Evolutionary conservation across 2,113 vertebrate species (phyloP).

Genomic region (Odobenus rosmarus): DNA sequence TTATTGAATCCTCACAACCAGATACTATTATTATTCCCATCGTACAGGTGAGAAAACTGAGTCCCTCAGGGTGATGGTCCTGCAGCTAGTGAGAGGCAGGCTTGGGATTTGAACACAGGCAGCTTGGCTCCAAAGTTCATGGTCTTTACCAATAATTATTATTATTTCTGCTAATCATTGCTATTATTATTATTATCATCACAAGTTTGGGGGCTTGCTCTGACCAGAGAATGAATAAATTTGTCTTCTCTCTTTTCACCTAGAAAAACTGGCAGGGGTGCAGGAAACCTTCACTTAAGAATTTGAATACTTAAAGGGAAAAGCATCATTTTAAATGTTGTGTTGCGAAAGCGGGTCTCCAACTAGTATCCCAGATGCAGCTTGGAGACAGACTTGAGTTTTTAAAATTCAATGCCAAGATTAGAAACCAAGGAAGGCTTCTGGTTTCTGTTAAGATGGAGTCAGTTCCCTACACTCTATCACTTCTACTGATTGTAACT

Average conservation of each 20-base stretch:
- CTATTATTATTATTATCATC: not conserved
- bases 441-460: not conserved
- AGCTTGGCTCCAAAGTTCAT: not conserved
- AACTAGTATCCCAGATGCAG: not conserved
- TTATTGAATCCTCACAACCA: not conserved
- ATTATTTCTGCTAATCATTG: not conserved
- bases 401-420: not conserved
- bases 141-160: not conserved
- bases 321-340: not conserved
- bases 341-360: not conserved
- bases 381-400: not conserved
- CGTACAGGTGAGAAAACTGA: not conserved
- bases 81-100: not conserved
- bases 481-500: not conserved
- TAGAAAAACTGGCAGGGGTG: not conserved
- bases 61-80: not conserved
- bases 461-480: no score
- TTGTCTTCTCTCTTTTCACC: conserved; percentile 4
- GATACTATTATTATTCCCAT: not conserved
- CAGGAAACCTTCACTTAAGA: not conserved
- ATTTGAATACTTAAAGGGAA: conserved; percentile 27
- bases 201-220: not conserved
- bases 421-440: not conserved
- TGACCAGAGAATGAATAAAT: not conserved
- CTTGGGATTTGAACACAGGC: not conserved